Evolutionary conservation across 2,113 vertebrate genomes (phyloP), one percentile per base, ranked within the genome.

Genomic region (Triplophysa siluroides): DNA sequence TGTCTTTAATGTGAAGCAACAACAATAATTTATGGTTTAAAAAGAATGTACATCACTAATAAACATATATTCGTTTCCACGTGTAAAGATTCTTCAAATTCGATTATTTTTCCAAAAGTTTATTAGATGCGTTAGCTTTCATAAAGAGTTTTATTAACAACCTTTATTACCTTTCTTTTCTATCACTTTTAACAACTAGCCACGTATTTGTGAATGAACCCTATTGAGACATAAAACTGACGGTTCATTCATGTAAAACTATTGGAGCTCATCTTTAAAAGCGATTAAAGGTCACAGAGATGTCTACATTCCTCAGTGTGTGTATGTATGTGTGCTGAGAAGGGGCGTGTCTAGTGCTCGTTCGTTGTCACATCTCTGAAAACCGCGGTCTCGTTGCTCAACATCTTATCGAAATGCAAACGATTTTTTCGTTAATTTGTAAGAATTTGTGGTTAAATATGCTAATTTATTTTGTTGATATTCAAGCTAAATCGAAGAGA

Each of bases 251-350:
- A 63, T 76, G 5, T 54, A 52, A 76, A 65, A 64, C 41, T 65
- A 29, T 50, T 26, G 60, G 60, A 33, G 16, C 43, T 65, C 74
- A 33, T 64, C 61, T 64, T 76, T 76, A 52, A 65, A 76, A 65
- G 61, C 45, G 74, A 76, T 76, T 76, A 76, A 76, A 76, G 74
- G 74, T 76, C 74, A 76, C 60, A 64, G 61, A 54, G 61, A 65
- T 33, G 74, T 64, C 74, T 76, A 50, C 61, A 38, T 63, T 76
- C 61, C 62, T 65, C 45, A 9, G 70, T 41, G 26, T 43, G 56
- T 66, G 29, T 47, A n/a, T 69, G 65, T 60, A 33, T 72, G 68
- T 68, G 33, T 66, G 50, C 60, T 23, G 50, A 19, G 33, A 61
- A 69, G 56, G 26, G 78, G 52, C 58, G 64, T 43, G 78, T 58